A percentile compares a stretch with the other conserved stretches of the same genome.
phyloP scores from a whole-genome alignment of 2,113 vertebrate genomes.

The Jacana jacana region DNA sequence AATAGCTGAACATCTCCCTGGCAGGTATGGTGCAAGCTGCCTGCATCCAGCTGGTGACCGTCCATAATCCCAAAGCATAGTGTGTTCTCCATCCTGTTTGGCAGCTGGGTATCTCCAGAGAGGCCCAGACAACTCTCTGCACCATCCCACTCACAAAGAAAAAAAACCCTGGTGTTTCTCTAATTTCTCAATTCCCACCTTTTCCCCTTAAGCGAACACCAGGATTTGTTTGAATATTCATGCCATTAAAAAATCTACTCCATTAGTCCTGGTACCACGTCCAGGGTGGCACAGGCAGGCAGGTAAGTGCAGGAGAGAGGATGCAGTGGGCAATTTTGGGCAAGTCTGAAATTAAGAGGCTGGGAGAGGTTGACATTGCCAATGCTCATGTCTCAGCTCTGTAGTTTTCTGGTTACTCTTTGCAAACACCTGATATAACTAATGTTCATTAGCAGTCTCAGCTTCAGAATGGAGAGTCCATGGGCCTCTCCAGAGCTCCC shows the following conservation, averaged over 20 bases:
- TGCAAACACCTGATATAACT: background rate
- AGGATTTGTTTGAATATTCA: background rate
- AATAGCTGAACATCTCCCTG: accelerated
- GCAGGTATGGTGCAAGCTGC: background rate
- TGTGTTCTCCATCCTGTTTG: background rate
- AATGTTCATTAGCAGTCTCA: background rate
- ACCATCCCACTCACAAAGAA: background rate
- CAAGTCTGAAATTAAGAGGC: background rate
- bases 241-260: background rate
- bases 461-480: background rate
- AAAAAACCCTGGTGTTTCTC: background rate
- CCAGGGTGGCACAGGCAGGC: accelerated
- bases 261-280: background rate
- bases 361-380: no score
- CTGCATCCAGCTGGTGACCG: background rate
- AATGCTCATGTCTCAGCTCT: background rate
- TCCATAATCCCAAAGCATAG: background rate
- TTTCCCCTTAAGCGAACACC: background rate
- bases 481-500: background rate
- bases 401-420: background rate
- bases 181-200: background rate
- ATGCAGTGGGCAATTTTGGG: background rate
- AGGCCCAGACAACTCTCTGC: background rate
- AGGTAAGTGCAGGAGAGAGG: background rate
- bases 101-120: background rate